Percentiles rank a stretch among this genome's conserved stretches.
Conservation (phyloP, 2,113 vertebrate genomes). For the Tursiops truncatus region DNA sequence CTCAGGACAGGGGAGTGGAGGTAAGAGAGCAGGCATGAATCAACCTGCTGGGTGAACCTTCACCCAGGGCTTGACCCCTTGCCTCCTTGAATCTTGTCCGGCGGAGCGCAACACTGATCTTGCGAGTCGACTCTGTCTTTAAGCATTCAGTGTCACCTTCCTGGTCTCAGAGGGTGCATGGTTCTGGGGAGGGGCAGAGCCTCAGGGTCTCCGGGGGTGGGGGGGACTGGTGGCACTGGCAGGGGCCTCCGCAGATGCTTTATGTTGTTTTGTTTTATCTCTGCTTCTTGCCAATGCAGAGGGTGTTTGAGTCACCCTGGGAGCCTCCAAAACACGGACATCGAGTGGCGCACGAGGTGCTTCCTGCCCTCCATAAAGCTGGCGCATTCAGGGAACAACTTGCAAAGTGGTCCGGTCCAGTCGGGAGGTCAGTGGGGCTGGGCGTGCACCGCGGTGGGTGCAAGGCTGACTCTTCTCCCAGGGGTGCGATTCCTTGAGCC, state of each 20-base stretch:
- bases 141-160: neutral
- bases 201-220: fast-evolving
- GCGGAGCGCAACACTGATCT: no score
- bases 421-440: neutral
- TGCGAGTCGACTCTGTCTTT: neutral
- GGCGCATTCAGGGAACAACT: no score
- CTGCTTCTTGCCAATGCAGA: neutral
- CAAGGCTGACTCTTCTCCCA: neutral
- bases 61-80: neutral
- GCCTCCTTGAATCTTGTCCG: neutral
- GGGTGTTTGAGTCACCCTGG: neutral
- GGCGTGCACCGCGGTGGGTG: fast-evolving
- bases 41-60: fast-evolving
- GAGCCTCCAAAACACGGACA: neutral
- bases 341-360: fast-evolving
- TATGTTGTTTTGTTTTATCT: neutral
- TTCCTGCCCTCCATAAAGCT: neutral
- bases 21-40: neutral
- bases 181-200: neutral
- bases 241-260: neutral
- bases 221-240: no score
- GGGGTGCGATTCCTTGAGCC: neutral
- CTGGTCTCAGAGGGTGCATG: no score
- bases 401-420: neutral
- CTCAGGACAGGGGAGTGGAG: neutral